Evolutionary conservation across 1,140 invertebrate genomes (phyloP), one percentile per base, ranked within the genome.

Genomic region (Zaprionus capensis): DNA sequence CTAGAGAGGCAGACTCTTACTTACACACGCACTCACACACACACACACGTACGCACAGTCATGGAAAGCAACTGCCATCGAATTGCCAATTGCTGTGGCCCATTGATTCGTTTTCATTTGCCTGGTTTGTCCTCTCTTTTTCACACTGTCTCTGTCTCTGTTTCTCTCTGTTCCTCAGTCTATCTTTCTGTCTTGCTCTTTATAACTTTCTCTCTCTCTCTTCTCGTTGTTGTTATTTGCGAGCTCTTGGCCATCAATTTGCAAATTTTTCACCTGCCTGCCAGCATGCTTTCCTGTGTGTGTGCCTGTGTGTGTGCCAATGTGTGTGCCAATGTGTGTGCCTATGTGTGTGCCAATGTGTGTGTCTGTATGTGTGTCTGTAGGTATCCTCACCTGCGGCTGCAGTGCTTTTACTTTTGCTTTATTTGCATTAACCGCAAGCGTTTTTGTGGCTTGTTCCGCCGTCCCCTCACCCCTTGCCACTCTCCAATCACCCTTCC

Each of bases 341-440:
- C 22, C 14, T 9, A 6, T 41, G 36, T 51, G 59, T 31, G 2
- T 51, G 57, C 22, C 24, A 46, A 38, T 31, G 26, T 70, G 41
- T 26, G 34, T 58, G 38, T 17, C 34, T 38, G 56, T 65, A 12
- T 17, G 20, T 59, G 34, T 36, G n/a, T 53, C n/a, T 34, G 12
- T 11, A 38, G 28, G 11, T 24, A 28, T 26, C 22, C 28, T 62
- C 26, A 41, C 68, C 38, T 62, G 22, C 17, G 49, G 74, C 51
- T 53, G 70, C 51, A 58, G 49, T 57, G 38, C 49, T 72, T 73
- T 77, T 76, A 56, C 70, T 73, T 77, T 73, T 68, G 63, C 51
- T 67, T 63, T 73, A 77, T 72, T 77, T 77, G 70, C 57, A 76
- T 67, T 72, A 58, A 62, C 75, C 75, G 41, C 75, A 67, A 73